Evolutionary conservation across 2,113 vertebrate genomes (phyloP).

Genomic region (Labeo catla): DNA sequence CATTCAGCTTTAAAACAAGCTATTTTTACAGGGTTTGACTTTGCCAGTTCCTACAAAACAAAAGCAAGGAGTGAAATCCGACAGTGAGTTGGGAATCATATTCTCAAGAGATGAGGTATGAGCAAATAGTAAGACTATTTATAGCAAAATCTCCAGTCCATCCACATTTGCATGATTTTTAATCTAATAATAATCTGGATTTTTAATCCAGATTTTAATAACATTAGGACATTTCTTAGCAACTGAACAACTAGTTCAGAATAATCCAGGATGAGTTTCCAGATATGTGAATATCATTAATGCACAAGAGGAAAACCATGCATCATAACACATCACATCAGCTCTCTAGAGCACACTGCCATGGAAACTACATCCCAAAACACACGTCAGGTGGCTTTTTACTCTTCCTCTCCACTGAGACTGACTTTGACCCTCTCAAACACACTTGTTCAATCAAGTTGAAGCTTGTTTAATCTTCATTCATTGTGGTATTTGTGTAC

Average conservation of each 20-base stretch:
- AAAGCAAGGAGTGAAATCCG: neutral
- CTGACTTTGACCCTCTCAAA: neutral
- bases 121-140: neutral
- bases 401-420: conserved; percentile 13
- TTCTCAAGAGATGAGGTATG: neutral
- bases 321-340: conserved; percentile 57
- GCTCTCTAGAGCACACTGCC: conserved; percentile 67
- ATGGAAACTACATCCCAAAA: conserved; percentile 66
- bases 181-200: too few species aligned
- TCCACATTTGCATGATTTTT: neutral
- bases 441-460: conserved; percentile 23
- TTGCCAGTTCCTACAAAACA: neutral
- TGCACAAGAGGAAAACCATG: conserved; percentile 7
- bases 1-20: neutral
- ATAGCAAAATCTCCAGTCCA: neutral
- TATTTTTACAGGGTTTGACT: neutral
- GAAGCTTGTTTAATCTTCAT: neutral
- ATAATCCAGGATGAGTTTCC: neutral
- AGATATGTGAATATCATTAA: conserved; percentile 21
- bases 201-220: neutral
- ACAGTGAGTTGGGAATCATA: neutral
- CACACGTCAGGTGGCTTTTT: conserved; percentile 25
- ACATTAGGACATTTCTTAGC: neutral
- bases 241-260: neutral
- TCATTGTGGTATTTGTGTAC: neutral